Base-by-base conservation (phyloP, 2,113 vertebrate species). In the Centropus bengalensis region DNA sequence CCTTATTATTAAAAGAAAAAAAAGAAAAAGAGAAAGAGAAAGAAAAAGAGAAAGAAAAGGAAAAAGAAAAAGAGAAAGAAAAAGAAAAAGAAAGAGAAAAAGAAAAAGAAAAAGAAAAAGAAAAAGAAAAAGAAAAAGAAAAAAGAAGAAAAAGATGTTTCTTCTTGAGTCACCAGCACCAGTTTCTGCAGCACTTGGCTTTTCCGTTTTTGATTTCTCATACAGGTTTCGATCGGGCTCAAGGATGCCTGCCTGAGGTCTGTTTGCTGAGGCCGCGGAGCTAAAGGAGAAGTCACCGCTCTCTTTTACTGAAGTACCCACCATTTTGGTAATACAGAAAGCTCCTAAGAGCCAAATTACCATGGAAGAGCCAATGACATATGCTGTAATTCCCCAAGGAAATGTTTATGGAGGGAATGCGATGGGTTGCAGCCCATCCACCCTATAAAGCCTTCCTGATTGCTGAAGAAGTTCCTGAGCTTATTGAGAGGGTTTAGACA, bases 191-290 rank as follows among this genome's bases (percentile, higher is more conserved):
- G 63, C 32, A 20, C 26, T 95, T 92, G 28, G 77, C 49, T 94
- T 79, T 83, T 80, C 9, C 38, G 36, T 74, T 94, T 94, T 88
- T 91, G 18, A 55, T 83, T 93, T 94, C 49, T 83, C 30, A 10
- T 52, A 56, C 44, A 67, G 44, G n/a, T 86, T 55, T 88, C 2
- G 12, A 18, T 77, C 56, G 80, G 51, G n/a, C n/a, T 83, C 30
- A 15, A 0, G 2, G 68, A n/a, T 88, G 79, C 60, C 69, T 78
- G 67, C 38, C 71, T 36, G 40, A 79, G 44, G 49, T 75, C 44
- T 82, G 47, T 82, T 82, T 67, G 58, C 58, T 71, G 71, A 78
- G 44, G 52, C 71, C 40, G 60, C 73, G 52, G 63, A 93, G 87
- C 79, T 86, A 38, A 52, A 60, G 79, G 54, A 70, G 67, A 67